Evolutionary conservation across 1,140 invertebrate genomes (phyloP), one percentile per base, ranked within the genome.

Genomic region (Helicorthomorpha holstii): DNA sequence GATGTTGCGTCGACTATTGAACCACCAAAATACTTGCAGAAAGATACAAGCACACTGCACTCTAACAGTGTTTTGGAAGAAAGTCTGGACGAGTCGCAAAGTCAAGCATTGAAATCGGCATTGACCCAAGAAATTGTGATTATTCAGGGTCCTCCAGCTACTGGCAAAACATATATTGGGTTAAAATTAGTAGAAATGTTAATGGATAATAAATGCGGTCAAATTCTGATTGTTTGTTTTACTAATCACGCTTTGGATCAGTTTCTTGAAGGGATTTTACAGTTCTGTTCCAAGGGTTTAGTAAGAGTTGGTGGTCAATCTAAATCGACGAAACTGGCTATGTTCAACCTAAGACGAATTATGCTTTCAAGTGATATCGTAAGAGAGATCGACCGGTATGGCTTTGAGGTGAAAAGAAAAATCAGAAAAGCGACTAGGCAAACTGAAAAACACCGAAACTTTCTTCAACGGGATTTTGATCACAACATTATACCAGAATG

Each of bases 231-330:
- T 27, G 68, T 73, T 7, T 73, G 69, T 49, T 72, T 66, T 54
- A 73, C 72, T 16, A 74, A 73, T 54, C 71, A 73, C 57, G 72
- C 72, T 4, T 54, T 73, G 3, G 71, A 73, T 58, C 70, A 73
- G 58, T 73, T 74, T 57, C 54, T 73, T 23, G 70, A 72, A 58
- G 69, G 67, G 2, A 67, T 69, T 41, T 34, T 41, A n/a, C 24
- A 29, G 24, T 53, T 54, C 27, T 41, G 41, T 3, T 14, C 23
- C 3, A 46, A 46, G 21, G 44, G 21, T 19, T 19, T 56, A 2
- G 54, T 56, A 23, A 24, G 54, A 7, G 52, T 56, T 34, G 54
- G 54, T 25, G 52, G 54, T 10, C 26, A 27, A 41, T 50, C 47
- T 22, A 49, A 19, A 19, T 45, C 7, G 19, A 3, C 3, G 10